These are phyloP conservation scores for Lates calcarifer DNA, from an alignment of 2,113 vertebrate species.

Conservation along the genomic window DNA sequence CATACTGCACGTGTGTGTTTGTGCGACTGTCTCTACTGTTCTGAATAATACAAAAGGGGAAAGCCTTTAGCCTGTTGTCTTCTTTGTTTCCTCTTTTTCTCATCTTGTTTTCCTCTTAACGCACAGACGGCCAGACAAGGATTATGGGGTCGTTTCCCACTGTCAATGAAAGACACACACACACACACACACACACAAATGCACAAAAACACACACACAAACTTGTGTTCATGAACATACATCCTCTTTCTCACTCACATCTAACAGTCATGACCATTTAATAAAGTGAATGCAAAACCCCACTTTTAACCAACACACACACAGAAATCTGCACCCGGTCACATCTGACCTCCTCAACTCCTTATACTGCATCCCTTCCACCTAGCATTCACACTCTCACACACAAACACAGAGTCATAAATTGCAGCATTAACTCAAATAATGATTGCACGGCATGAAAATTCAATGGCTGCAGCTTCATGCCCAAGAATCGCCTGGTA, in stretches of 20 bases:
- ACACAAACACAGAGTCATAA: slow-evolving; percentile 71
- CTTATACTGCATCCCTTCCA: slow-evolving; percentile 25
- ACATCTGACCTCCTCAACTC: slow-evolving; percentile 17
- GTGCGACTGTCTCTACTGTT: slow-evolving; percentile 49
- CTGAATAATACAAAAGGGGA: slow-evolving; percentile 80
- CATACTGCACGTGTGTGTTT: slow-evolving; percentile 18
- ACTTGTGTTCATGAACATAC: slow-evolving; percentile 1
- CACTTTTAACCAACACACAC: slow-evolving; percentile 7
- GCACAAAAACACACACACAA: slow-evolving; percentile 50
- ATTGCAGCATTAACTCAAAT: slow-evolving; percentile 76
- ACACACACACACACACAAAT: slow-evolving; percentile 49
- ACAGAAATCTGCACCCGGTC: not conserved
- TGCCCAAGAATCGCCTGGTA: slow-evolving; percentile 60
- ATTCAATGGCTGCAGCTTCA: slow-evolving; percentile 66
- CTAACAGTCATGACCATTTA: slow-evolving; percentile 26
- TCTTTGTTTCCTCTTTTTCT: slow-evolving; percentile 42
- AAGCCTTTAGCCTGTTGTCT: slow-evolving; percentile 56
- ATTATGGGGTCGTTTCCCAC: slow-evolving; percentile 64
- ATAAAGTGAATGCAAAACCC: slow-evolving; percentile 25
- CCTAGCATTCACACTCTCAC: slow-evolving; percentile 46
- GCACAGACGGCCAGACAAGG: slow-evolving; percentile 39
- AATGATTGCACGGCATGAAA: slow-evolving; percentile 72
- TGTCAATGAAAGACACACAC: slow-evolving; percentile 54
- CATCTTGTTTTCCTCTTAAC: slow-evolving; percentile 47
- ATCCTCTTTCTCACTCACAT: not conserved